Conservation (phyloP, 2,888 invertebrate genomes). For the Sycophila texana region DNA sequence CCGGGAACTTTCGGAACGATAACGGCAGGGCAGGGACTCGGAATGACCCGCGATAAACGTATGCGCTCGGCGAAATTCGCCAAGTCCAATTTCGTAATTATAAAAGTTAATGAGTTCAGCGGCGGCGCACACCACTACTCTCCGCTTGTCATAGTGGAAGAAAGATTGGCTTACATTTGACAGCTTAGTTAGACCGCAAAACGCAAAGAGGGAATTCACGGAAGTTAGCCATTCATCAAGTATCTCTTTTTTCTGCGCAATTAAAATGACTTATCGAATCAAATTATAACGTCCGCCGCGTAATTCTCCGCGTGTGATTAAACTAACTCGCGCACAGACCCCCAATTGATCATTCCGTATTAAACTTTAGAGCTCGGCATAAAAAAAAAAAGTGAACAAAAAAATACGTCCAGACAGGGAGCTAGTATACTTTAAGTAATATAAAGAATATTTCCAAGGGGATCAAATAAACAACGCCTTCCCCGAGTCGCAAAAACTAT, state of each 20-base stretch:
- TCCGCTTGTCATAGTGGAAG: slow-evolving; percentile 35
- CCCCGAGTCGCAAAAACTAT: too few relatives aligned
- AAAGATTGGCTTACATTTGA: slow-evolving; percentile 47
- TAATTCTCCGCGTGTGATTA: too few relatives aligned
- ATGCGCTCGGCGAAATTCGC: slow-evolving; percentile 14
- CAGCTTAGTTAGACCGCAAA: slow-evolving; percentile 46
- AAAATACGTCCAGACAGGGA: too few relatives aligned
- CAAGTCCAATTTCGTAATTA: slow-evolving; percentile 47
- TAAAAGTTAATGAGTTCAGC: slow-evolving; percentile 39
- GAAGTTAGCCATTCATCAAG: slow-evolving; percentile 45
- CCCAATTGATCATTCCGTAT: too few relatives aligned
- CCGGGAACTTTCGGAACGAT: slow-evolving; percentile 18
- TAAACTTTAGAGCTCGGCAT: neutral
- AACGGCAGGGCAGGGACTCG: neutral
- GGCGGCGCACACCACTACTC: too few relatives aligned
- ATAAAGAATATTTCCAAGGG: too few relatives aligned
- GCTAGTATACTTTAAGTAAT: too few relatives aligned
- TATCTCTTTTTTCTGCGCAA: neutral
- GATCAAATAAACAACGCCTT: too few relatives aligned
- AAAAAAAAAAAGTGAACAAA: neutral
- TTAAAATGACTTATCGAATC: slow-evolving; percentile 9
- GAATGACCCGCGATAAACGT: slow-evolving; percentile 9
- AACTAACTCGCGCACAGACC: neutral
- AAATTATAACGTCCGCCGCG: neutral
- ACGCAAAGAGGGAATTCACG: slow-evolving; percentile 19